Evolutionary conservation across 2,888 invertebrate species (phyloP).

Genomic region (Tetragonula carbonaria): DNA sequence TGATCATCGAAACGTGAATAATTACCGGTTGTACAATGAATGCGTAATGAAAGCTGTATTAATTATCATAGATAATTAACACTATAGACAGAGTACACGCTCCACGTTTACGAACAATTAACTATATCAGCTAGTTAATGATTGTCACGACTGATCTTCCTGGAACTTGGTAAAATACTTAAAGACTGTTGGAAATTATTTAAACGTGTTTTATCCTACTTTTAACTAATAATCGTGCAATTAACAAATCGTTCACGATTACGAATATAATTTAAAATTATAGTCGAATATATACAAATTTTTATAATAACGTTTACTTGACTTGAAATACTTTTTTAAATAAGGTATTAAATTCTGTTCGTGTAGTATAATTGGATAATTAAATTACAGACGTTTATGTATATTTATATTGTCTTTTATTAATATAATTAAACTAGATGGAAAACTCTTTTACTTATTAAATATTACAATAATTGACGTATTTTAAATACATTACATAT

Average conservation of each 20-base stretch:
- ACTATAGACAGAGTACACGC: slow-evolving; percentile 24
- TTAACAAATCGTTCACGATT: background rate
- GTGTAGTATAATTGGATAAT: background rate
- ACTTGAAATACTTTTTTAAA: background rate
- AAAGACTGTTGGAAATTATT: background rate
- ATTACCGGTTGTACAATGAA: slow-evolving; percentile 75
- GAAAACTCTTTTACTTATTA: too few relatives aligned
- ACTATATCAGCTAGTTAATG: slow-evolving; percentile 37
- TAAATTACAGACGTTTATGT: too few relatives aligned
- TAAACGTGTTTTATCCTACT: background rate
- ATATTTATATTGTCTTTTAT: too few relatives aligned
- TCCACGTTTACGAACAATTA: slow-evolving; percentile 42
- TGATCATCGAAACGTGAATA: slow-evolving; percentile 72
- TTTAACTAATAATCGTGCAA: background rate
- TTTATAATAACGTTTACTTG: background rate
- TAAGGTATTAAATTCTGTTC: background rate
- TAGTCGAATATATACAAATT: too few relatives aligned
- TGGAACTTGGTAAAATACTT: slow-evolving; percentile 22
- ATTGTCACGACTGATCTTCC: slow-evolving; percentile 34
- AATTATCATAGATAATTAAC: slow-evolving; percentile 78
- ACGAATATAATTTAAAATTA: too few relatives aligned
- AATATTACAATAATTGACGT: too few relatives aligned
- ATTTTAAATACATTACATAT: too few relatives aligned
- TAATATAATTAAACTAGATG: too few relatives aligned
- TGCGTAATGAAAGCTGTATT: slow-evolving; percentile 75